Base-by-base conservation (phyloP, 1,140 invertebrate genomes). In the Trichonephila clavipes region DNA sequence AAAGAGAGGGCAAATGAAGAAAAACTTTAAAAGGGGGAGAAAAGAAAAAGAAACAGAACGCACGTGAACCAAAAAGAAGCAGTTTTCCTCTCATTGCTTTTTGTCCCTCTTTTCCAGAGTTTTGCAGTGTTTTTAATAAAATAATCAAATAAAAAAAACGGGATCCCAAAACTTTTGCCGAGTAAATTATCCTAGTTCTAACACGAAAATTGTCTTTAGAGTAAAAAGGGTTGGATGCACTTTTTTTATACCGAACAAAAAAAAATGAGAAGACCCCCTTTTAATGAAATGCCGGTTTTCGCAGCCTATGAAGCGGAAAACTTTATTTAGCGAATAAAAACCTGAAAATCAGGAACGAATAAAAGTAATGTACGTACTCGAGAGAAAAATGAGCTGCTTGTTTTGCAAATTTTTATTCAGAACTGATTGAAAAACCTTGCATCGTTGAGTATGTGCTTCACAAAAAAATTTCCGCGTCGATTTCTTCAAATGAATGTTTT, bases 141-240 rank as follows among this genome's bases (percentile, higher is more conserved):
- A 88, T 40, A 88, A 40, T 40, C 5, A 61, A 34, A 72, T 34
- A 88, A 58, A 90, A 40, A 88, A 58, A 81, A 61, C 24, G 58
- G 24, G 44, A 82, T 69, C 72, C 51, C 51, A 21, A 66, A 92
- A 85, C 77, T 85, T 90, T 92, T 34, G 10, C 62, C 62, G 81
- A 92, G 90, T 92, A 92, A 92, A 92, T 92, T 92, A 92, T 92
- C 82, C 90, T 81, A 85, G 77, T 66, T 92, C 82, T 92, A 92
- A 92, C 82, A 92, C 90, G 90, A 92, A 92, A 92, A 92, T 85
- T 92, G 88, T 90, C 88, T 90, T 90, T 81, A 28, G 88, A 92
- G 72, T 83, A 66, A 66, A 85, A 64, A 92, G 61, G 90, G 77
- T 64, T 90, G 88, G 69, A 90, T 24, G 19, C 51, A 24, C 83